phyloP scores from a whole-genome alignment of 2,797 vertebrate species.

The Nyctibius grandis region DNA sequence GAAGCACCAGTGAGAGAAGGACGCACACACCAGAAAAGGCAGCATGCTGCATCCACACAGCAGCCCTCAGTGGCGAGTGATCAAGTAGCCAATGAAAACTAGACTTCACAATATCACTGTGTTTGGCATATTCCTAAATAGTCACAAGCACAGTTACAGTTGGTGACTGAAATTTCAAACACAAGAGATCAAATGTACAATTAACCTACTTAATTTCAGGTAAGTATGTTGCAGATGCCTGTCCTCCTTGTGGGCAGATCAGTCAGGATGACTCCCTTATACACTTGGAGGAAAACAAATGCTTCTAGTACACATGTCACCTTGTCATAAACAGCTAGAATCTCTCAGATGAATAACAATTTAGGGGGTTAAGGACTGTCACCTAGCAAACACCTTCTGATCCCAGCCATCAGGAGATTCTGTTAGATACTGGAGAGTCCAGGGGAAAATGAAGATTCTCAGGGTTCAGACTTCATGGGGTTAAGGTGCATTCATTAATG shows the following conservation, averaged over 20 bases:
- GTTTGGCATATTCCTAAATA: not conserved
- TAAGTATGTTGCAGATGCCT: not conserved
- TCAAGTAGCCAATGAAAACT: not conserved
- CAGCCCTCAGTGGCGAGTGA: not conserved
- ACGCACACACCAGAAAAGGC: not conserved
- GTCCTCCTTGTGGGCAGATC: not conserved
- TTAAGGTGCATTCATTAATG: not conserved
- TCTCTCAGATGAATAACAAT: not conserved
- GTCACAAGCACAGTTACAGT: not conserved
- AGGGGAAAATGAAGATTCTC: not conserved
- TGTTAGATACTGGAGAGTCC: not conserved
- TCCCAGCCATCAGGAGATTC: not conserved
- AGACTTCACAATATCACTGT: not conserved
- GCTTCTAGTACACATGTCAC: not conserved
- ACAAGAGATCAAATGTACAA: not conserved
- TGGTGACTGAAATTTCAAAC: not conserved
- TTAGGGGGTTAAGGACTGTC: not conserved
- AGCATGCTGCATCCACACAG: not conserved
- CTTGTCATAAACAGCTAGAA: not conserved
- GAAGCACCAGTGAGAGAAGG: too few relatives aligned
- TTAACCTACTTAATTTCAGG: not conserved
- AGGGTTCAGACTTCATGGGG: not conserved
- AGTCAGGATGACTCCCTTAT: not conserved
- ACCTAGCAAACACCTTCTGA: not conserved
- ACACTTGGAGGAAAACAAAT: not conserved